A percentile compares a stretch with the other conserved stretches of the same genome.
Conservation (phyloP, 2,113 vertebrate genomes). For the Sigmodon hispidus region DNA sequence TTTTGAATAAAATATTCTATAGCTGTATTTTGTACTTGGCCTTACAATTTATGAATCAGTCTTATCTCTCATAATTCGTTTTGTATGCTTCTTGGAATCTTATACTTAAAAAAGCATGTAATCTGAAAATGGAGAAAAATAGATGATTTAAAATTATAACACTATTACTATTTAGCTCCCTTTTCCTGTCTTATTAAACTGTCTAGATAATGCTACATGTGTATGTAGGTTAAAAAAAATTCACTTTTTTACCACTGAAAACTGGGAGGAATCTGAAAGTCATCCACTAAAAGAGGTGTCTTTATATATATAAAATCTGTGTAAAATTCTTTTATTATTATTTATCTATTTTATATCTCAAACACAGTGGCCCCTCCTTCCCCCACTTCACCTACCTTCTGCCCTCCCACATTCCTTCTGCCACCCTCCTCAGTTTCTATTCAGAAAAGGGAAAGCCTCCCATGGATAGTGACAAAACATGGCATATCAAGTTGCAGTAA, state of each 20-base stretch:
- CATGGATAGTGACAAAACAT: neutral
- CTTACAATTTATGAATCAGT: neutral
- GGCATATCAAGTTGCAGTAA: neutral
- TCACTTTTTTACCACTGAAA: neutral
- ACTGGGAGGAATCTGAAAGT: neutral
- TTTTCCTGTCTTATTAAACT: neutral
- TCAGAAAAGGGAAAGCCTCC: neutral
- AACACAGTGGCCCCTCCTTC: neutral
- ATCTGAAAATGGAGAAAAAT: neutral
- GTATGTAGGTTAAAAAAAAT: too few species aligned
- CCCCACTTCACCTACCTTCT: neutral
- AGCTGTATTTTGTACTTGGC: neutral
- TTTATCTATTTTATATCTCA: neutral
- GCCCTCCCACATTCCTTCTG: neutral
- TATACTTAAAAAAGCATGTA: neutral
- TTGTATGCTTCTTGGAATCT: neutral
- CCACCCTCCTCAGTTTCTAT: neutral
- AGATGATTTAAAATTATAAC: neutral
- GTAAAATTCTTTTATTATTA: neutral
- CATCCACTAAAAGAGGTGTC: neutral
- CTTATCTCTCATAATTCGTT: neutral
- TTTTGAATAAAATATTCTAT: neutral
- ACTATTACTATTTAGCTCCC: neutral
- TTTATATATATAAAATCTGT: neutral
- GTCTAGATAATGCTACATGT: neutral